Evolutionary conservation across 1,140 invertebrate genomes (phyloP).

Genomic region (Drosophila hydei): DNA sequence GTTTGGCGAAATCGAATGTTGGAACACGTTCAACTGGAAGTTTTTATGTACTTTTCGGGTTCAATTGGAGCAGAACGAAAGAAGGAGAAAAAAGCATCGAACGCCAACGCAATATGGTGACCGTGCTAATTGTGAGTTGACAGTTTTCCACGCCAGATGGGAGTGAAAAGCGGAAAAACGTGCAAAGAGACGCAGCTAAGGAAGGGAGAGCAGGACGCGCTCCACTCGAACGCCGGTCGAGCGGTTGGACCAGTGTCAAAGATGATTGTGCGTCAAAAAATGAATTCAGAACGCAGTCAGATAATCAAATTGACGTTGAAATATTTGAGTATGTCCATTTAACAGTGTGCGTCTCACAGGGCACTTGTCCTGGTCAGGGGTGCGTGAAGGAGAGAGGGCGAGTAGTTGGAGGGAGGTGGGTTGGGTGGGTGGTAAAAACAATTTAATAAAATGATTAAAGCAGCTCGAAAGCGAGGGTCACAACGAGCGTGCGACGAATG

Average conservation of each 20-base stretch:
- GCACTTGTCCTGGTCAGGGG: not conserved
- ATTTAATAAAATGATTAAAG: slow-evolving; percentile 59
- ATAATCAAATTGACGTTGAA: slow-evolving; percentile 28
- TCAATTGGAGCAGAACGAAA: slow-evolving; percentile 1
- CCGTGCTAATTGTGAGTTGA: slow-evolving; percentile 66
- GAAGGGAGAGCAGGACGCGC: not conserved
- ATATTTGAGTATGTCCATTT: slow-evolving; percentile 12
- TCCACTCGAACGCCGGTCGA: slow-evolving; percentile 23
- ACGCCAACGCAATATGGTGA: slow-evolving; percentile 52
- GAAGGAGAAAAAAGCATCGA: not conserved
- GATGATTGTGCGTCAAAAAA: slow-evolving; percentile 9
- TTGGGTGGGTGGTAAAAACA: slow-evolving; percentile 8
- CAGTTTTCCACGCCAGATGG: slow-evolving; percentile 35
- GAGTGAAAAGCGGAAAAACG: slow-evolving; percentile 11
- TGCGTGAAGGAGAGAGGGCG: not conserved
- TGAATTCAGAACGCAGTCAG: slow-evolving; percentile 3
- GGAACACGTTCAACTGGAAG: not conserved
- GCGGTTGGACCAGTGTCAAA: not conserved
- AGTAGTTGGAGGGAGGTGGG: not conserved
- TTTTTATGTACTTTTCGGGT: not conserved
- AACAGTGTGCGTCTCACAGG: too few species aligned
- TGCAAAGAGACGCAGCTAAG: too few species aligned
- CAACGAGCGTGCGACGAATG: slow-evolving; percentile 20
- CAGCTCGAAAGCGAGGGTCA: not conserved
- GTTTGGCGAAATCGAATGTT: not conserved